phyloP scores from a whole-genome alignment of 2,797 vertebrate species.

The Sebastolobus alascanus region DNA sequence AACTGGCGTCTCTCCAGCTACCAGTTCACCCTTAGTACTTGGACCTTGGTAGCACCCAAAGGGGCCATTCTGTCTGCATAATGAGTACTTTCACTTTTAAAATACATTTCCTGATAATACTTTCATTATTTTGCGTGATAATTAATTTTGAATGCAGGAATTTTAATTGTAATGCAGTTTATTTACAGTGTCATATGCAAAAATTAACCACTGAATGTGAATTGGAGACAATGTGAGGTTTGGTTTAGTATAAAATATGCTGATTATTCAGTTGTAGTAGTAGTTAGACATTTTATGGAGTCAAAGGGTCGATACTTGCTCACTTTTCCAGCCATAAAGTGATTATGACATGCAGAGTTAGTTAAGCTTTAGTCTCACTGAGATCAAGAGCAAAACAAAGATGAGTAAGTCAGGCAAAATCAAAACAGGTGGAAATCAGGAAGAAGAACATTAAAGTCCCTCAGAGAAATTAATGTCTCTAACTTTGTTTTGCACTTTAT shows the following conservation, averaged over 20 bases:
- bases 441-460: too few relatives aligned
- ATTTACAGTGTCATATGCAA: background rate
- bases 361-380: background rate
- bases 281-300: background rate
- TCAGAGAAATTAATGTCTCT: fast-evolving
- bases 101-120: background rate
- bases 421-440: background rate
- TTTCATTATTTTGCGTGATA: background rate
- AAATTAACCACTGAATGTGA: background rate
- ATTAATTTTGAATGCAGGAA: background rate
- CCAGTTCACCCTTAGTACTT: too few relatives aligned
- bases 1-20: too few relatives aligned
- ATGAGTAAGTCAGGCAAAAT: background rate
- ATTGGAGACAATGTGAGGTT: background rate
- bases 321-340: background rate
- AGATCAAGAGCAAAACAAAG: background rate
- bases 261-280: fast-evolving
- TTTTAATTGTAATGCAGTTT: background rate
- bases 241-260: background rate
- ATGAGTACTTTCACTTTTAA: background rate
- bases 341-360: background rate
- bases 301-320: background rate
- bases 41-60: too few relatives aligned
- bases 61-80: background rate
- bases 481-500: too few relatives aligned